phyloP scores from a whole-genome alignment of 2,797 vertebrate species.

The Clarias fuscus region DNA sequence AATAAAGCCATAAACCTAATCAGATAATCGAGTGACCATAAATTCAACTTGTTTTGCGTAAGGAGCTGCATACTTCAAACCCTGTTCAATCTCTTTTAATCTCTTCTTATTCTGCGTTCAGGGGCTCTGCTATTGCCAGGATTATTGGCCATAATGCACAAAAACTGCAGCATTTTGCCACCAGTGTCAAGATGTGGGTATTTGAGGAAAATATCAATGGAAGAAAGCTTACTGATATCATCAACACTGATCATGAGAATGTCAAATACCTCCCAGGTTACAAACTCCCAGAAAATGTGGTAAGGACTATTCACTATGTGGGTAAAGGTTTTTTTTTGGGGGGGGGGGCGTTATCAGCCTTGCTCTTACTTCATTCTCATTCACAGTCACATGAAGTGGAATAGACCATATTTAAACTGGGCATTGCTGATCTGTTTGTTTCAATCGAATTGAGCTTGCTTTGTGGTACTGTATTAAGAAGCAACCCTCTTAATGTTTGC shows the following conservation, averaged over 20 bases:
- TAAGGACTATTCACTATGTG: conserved; percentile 55
- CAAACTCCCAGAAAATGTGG: conserved; percentile 93
- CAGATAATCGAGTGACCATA: too few species aligned
- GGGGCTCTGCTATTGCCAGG: conserved; percentile 90
- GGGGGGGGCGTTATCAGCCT: too few species aligned
- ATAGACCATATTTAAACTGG: not conserved
- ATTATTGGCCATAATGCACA: conserved; percentile 86
- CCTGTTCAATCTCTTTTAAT: not conserved
- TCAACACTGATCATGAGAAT: conserved; percentile 91
- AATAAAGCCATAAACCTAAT: too few species aligned
- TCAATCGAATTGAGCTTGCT: not conserved
- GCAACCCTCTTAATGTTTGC: conserved; percentile 8
- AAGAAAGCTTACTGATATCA: conserved; percentile 88
- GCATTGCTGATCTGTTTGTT: not conserved
- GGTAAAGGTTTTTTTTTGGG: not conserved
- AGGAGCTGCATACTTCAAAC: too few species aligned
- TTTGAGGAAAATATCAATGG: conserved; percentile 86
- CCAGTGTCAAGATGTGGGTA: conserved; percentile 92
- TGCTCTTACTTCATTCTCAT: not conserved
- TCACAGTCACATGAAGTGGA: not conserved
- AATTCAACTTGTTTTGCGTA: too few species aligned
- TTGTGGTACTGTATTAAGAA: not conserved
- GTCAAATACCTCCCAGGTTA: conserved; percentile 90
- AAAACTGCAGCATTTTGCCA: conserved; percentile 78
- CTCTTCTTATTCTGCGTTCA: conserved; percentile 58